These are phyloP conservation scores for Macrosteles quadrilineatus DNA, from an alignment of 1,140 invertebrate species.

Conservation along the genomic window DNA sequence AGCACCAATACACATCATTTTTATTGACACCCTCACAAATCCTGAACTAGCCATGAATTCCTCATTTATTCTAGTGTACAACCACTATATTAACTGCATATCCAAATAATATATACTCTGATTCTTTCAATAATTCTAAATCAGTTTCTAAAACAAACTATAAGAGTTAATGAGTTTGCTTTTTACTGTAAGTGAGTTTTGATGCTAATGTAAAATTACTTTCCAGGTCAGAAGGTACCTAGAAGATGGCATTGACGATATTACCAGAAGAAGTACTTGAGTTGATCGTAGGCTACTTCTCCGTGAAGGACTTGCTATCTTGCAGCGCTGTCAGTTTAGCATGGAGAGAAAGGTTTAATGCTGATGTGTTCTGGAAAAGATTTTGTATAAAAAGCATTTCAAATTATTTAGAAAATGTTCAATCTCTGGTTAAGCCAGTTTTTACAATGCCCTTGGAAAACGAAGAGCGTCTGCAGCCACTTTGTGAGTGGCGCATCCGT, in stretches of 20 bases:
- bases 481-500: neutral
- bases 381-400: neutral
- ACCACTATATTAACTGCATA: too few relatives aligned
- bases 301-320: constrained; percentile 4
- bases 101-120: too few relatives aligned
- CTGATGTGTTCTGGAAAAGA: constrained; percentile 14
- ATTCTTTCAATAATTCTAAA: too few relatives aligned
- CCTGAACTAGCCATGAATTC: too few relatives aligned
- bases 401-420: neutral
- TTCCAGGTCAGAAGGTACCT: too few relatives aligned
- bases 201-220: too few relatives aligned
- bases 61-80: too few relatives aligned
- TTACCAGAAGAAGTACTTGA: constrained; percentile 9
- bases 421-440: neutral
- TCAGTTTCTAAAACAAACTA: too few relatives aligned
- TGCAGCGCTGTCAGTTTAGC: constrained; percentile 10
- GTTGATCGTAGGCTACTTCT: neutral
- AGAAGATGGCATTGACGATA: neutral
- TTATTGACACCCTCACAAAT: too few relatives aligned
- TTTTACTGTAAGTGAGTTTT: too few relatives aligned
- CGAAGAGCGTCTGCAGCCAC: neutral
- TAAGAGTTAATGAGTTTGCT: too few relatives aligned
- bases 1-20: too few relatives aligned
- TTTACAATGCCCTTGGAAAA: neutral
- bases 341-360: constrained; percentile 5